Conservation (phyloP, 2,113 vertebrate species). For the Anseranas semipalmata region DNA sequence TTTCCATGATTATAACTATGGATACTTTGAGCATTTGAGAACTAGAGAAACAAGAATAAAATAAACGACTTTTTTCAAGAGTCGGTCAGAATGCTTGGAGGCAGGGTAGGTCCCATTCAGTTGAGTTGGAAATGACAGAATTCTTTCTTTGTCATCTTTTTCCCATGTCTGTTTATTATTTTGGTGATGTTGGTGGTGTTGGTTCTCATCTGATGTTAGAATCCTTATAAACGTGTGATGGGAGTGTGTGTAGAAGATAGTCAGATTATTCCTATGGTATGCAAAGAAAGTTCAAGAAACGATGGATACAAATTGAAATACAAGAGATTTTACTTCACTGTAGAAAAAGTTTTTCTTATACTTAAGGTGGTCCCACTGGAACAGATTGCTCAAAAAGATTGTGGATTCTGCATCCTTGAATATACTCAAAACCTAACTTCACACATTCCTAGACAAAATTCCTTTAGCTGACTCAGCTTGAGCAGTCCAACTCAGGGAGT, state of each 20-base stretch:
- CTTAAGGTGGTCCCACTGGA: background rate
- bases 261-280: background rate
- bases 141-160: background rate
- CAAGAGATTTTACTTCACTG: background rate
- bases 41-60: background rate
- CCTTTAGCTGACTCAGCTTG: background rate
- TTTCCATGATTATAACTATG: background rate
- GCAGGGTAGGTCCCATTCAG: background rate
- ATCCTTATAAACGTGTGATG: background rate
- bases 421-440: background rate
- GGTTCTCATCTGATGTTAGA: background rate
- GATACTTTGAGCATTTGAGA: background rate
- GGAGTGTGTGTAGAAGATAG: background rate
- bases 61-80: background rate
- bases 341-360: background rate
- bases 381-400: background rate
- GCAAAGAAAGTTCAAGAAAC: background rate
- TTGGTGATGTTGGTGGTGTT: background rate
- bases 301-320: background rate
- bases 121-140: background rate
- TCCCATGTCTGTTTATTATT: background rate
- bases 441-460: background rate
- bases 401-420: background rate
- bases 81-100: background rate
- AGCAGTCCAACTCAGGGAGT: background rate